Base-by-base conservation (phyloP, 2,888 invertebrate genomes). In the Noctua pronuba region DNA sequence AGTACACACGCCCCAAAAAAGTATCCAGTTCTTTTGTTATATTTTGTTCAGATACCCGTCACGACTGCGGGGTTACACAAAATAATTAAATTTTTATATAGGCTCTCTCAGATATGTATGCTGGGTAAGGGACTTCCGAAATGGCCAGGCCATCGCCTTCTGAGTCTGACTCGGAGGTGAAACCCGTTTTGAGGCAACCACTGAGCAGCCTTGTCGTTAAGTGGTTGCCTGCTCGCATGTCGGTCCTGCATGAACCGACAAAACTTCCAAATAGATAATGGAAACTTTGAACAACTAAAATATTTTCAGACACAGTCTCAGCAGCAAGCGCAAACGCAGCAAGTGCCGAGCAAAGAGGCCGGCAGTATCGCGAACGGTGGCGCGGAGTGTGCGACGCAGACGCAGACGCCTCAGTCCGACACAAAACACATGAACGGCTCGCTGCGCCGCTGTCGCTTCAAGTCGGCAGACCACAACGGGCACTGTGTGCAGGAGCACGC, bases 341-440 rank as follows among this genome's bases (percentile, higher is more conserved):
- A 85, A 77, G 80, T 77, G 67, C 65, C 84, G 46, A 64, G 82
- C n/a, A 81, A 87, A 66, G 88, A 88, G 70, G 85, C 83, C 60
- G 84, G 79, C 73, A 81, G 75, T 62, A 83, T 78, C 38, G 82
- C 82, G 38, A 80, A 81, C 55, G 88, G 86, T 16, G 78, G 80
- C 72, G 70, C 82, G 41, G 86, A 85, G 68, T 80, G 77, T 52
- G 75, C 75, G 49, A 46, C 78, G n/a, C 79, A 66, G 38, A 10
- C 72, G 38, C 76, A 69, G 60, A n/a, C 70, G 38, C 70, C 79
- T 31, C 83, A 67, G 86, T 84, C 77, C 24, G 94, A 92, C 69
- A 52, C 91, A 71, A 89, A 92, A 18, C 93, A 91, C 70, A 87
- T 92, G 89, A 95, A 95, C 92, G 95, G 95, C 85, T 90, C 94